phyloP scores from a whole-genome alignment of 2,113 vertebrate species.

The Suricata suricatta region DNA sequence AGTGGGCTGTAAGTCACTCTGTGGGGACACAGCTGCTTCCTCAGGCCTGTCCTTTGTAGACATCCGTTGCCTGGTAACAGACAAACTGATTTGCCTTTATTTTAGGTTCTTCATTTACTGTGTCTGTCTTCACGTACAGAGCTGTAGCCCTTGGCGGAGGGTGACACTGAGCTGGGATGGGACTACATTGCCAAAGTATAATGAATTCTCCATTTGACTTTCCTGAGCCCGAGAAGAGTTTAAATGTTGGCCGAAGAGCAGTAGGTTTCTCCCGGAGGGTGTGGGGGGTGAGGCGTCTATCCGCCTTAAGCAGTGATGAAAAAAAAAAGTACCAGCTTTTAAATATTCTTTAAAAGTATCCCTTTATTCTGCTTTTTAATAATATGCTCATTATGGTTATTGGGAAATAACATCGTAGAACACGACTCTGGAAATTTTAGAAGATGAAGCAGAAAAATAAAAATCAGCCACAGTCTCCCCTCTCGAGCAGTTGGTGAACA shows the following conservation, averaged over 20 bases:
- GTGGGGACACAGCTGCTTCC: not conserved
- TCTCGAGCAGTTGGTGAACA: not conserved
- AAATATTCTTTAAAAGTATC: not conserved
- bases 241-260: not conserved
- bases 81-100: slow-evolving; percentile 13
- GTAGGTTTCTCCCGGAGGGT: not conserved
- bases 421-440: not conserved
- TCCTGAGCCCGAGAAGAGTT: slow-evolving; percentile 13
- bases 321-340: not conserved
- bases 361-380: not conserved
- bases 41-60: not conserved
- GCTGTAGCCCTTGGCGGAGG: not conserved
- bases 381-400: not conserved
- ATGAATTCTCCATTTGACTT: not conserved
- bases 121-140: not conserved
- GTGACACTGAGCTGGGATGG: not conserved
- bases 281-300: not conserved
- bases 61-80: not conserved
- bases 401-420: not conserved
- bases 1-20: not conserved
- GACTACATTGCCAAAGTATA: not conserved
- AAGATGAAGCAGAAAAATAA: not conserved
- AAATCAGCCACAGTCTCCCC: not conserved
- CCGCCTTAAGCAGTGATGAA: not conserved
- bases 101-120: not conserved